phyloP scores from a whole-genome alignment of 2,113 vertebrate species.

The Scomber colias region DNA sequence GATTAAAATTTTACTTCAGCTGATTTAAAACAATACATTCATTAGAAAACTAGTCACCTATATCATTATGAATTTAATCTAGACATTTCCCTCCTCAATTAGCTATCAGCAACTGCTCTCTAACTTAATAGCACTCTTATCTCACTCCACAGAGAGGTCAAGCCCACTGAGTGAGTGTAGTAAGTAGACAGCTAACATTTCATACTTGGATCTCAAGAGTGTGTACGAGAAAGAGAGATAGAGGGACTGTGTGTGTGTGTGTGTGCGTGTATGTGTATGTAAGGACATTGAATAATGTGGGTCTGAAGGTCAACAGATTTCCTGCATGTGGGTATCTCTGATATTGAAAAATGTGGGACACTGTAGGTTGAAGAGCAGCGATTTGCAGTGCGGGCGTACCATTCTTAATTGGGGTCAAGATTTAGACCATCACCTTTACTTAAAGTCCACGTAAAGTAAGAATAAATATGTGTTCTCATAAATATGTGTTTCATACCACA shows the following conservation, averaged over 20 bases:
- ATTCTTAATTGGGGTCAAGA: slow-evolving; percentile 37
- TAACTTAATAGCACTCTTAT: slow-evolving; percentile 64
- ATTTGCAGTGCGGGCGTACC: neutral
- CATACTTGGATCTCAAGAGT: slow-evolving; percentile 44
- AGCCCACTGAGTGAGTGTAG: slow-evolving; percentile 42
- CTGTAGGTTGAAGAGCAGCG: slow-evolving; percentile 26
- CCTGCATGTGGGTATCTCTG: slow-evolving; percentile 14
- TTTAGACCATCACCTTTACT: slow-evolving; percentile 36
- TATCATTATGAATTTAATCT: slow-evolving; percentile 35
- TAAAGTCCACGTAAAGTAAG: neutral
- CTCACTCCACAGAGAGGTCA: slow-evolving; percentile 66
- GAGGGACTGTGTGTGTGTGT: slow-evolving; percentile 5
- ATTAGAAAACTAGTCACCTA: slow-evolving; percentile 25
- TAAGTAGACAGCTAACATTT: slow-evolving; percentile 59
- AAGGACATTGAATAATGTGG: slow-evolving; percentile 39
- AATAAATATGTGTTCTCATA: too few relatives aligned
- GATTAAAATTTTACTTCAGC: neutral
- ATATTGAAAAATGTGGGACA: slow-evolving; percentile 4
- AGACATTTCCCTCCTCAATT: slow-evolving; percentile 58
- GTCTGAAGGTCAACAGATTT: slow-evolving; percentile 37
- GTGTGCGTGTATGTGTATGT: slow-evolving; percentile 20
- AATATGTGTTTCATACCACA: too few relatives aligned
- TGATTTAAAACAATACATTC: slow-evolving; percentile 40
- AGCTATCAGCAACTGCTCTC: slow-evolving; percentile 62
- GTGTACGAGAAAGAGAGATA: slow-evolving; percentile 4